Evolutionary conservation across 1,140 invertebrate genomes (phyloP).

Genomic region (Eufriesea mexicana): DNA sequence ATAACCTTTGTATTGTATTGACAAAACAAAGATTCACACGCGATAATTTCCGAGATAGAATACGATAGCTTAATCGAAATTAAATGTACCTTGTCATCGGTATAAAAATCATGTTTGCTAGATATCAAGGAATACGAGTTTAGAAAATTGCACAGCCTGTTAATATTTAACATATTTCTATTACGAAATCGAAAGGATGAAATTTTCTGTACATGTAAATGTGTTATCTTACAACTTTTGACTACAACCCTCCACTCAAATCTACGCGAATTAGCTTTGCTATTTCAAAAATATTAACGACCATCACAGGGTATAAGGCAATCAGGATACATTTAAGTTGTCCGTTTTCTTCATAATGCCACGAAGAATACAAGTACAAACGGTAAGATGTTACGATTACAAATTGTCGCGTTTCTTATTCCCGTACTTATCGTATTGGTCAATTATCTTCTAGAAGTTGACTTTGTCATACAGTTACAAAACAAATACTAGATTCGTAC

Average conservation of each 20-base stretch:
- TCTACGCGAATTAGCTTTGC: conserved; percentile 25
- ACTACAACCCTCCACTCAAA: conserved; percentile 15
- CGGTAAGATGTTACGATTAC: conserved; percentile 15
- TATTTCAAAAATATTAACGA: conserved; percentile 23
- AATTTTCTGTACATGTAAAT: conserved; percentile 46
- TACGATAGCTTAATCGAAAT: conserved; percentile 28
- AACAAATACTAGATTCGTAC: conserved; percentile 41
- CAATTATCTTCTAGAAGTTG: conserved; percentile 15
- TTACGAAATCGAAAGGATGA: conserved; percentile 38
- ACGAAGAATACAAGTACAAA: conserved; percentile 14
- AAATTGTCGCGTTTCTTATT: conserved; percentile 24
- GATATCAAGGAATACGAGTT: conserved; percentile 39
- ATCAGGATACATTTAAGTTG: conserved; percentile 3
- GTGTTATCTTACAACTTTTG: conserved; percentile 41
- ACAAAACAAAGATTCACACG: conserved; percentile 23
- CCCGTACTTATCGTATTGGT: conserved; percentile 11
- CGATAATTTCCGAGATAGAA: conserved; percentile 28
- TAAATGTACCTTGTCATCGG: conserved; percentile 25
- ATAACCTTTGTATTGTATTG: conserved; percentile 22
- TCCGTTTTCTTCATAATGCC: conserved; percentile 12
- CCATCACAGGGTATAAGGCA: conserved; percentile 17
- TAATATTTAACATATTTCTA: conserved; percentile 22
- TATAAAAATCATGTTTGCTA: conserved; percentile 28
- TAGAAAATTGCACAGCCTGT: conserved; percentile 58
- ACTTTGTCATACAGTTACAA: conserved; percentile 15